Evolutionary conservation across 2,888 invertebrate species (phyloP).

Genomic region (Arge pagana): DNA sequence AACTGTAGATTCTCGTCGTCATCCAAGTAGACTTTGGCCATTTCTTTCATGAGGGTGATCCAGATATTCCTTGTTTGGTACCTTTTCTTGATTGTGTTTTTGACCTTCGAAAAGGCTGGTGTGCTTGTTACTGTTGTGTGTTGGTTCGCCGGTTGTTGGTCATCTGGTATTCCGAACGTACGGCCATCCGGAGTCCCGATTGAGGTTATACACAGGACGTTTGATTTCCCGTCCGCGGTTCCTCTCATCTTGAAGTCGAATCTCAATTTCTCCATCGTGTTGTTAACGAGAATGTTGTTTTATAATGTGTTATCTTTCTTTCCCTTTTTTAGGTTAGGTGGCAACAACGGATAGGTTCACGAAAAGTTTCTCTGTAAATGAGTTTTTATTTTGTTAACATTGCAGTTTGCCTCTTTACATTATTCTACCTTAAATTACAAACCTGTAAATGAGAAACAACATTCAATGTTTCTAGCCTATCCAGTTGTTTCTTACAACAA

Average conservation of each 20-base stretch:
- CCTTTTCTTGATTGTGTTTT: conserved; percentile 30
- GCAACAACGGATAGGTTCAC: too few species aligned
- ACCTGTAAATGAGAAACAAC: too few species aligned
- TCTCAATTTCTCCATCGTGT: conserved; percentile 27
- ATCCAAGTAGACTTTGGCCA: conserved; percentile 22
- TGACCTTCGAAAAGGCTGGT: conserved; percentile 24
- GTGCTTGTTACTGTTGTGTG: conserved; percentile 22
- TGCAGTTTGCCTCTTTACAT: too few species aligned
- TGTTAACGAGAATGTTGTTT: conserved; percentile 23
- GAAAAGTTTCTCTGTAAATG: too few species aligned
- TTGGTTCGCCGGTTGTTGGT: conserved; percentile 18
- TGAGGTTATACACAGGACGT: conserved; percentile 27
- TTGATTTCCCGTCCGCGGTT: conserved; percentile 27
- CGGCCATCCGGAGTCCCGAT: conserved; percentile 28
- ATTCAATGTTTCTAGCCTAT: too few species aligned
- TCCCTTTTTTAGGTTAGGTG: too few species aligned
- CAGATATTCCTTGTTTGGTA: conserved; percentile 29
- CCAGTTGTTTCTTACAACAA: too few species aligned
- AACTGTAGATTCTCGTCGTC: conserved; percentile 28
- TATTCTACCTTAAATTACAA: too few species aligned
- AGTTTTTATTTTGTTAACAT: too few species aligned
- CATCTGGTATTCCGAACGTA: conserved; percentile 22
- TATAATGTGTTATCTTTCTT: too few species aligned
- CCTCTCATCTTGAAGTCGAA: conserved; percentile 27
- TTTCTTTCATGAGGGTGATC: conserved; percentile 28